These are phyloP conservation scores for Colletes collaris DNA, from an alignment of 2,888 invertebrate genomes.

Conservation along the genomic window DNA sequence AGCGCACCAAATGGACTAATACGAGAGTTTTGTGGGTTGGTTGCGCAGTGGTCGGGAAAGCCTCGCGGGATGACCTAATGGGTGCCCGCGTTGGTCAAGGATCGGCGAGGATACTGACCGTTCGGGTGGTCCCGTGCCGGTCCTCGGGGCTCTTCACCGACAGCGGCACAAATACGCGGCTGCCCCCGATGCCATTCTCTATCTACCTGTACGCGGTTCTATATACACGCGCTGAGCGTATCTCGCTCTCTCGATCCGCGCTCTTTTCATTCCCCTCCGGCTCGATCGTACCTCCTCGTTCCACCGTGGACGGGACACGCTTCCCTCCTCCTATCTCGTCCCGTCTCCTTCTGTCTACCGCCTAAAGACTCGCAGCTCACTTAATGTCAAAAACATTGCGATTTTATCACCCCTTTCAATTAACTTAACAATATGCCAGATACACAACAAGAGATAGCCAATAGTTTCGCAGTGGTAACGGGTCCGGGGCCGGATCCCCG, in stretches of 20 bases:
- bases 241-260: conserved; percentile 27
- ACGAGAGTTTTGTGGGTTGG: neutral
- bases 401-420: conserved; percentile 78
- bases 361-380: conserved; percentile 61
- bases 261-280: conserved; percentile 4
- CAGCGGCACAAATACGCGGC: conserved; percentile 53
- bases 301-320: conserved; percentile 45
- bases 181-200: conserved; percentile 44
- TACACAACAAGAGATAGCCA: conserved; percentile 72
- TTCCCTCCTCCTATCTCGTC: conserved; percentile 14
- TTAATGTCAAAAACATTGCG: conserved; percentile 77
- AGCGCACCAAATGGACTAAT: too few species aligned
- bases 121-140: conserved; percentile 70
- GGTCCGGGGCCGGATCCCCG: conserved; percentile 20
- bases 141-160: conserved; percentile 53
- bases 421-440: conserved; percentile 78
- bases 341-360: conserved; percentile 55
- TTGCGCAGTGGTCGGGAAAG: too few species aligned
- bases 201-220: conserved; percentile 38
- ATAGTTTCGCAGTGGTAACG: conserved; percentile 65
- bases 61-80: neutral
- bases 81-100: conserved; percentile 23
- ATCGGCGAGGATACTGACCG: conserved; percentile 52
- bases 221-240: conserved; percentile 26
- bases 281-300: neutral